Evolutionary conservation across 1,140 invertebrate genomes (phyloP), one percentile per base, ranked within the genome.

Genomic region (Venturia canescens): DNA sequence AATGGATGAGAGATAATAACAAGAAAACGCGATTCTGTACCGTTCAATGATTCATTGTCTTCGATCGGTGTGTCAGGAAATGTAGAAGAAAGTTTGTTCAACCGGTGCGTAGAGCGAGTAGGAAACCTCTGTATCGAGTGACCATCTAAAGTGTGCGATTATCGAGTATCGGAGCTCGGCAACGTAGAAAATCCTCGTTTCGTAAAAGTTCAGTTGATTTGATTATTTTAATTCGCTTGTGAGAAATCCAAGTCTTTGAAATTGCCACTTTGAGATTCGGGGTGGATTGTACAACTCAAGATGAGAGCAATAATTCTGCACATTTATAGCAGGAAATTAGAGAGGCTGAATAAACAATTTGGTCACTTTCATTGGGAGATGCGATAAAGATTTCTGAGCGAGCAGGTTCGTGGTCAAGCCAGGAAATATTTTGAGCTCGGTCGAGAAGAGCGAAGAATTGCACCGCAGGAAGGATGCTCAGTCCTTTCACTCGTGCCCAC

Each of bases 401-500:
- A 1, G n/a, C n/a, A n/a, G 38, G 38, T 44, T 6, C n/a, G 50
- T 53, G 50, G 63, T 66, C 27, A 66, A 29, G 63, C 38, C 26
- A 66, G 63, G 29, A 69, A 29, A 29, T n/a, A 34, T 69, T 3
- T 44, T 1, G 15, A 69, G 38, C 29, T 69, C 29, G 16, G 21
- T 26, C 3, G 21, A 21, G 34, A 44, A 53, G 11, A 74, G 53
- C 9, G 7, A 29, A 60, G 21, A 53, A 63, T 23, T 9, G 23
- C 11, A 23, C 23, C 29, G 34, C n/a, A 53, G n/a, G 38, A 70
- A 27, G 60, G 23, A 26, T 53, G 5, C 27, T 63, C 66, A 21
- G 53, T 60, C 75, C 82, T 80, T 84, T 84, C 82, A 83, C 82
- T 57, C 16, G 57, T 77, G 11, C 18, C n/a, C 50, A 53, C 18